These are phyloP conservation scores for Amazona guildingii DNA, from an alignment of 2,113 vertebrate species.

Conservation along the genomic window DNA sequence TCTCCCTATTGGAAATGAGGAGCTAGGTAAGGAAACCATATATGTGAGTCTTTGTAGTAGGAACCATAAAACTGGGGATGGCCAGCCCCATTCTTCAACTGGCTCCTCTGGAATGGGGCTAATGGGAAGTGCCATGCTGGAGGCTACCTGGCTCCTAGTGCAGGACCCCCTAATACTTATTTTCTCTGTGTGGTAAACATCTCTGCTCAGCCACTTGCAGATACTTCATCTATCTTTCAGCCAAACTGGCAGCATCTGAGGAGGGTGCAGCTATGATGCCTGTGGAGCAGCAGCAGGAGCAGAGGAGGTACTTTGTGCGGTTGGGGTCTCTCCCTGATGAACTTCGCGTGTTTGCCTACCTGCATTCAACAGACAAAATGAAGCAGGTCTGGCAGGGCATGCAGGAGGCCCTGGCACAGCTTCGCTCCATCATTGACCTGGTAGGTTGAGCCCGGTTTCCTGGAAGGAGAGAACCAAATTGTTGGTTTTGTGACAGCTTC, in stretches of 20 bases:
- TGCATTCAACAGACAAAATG: constrained; percentile 79
- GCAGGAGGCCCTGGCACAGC: constrained; percentile 73
- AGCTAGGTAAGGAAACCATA: constrained; percentile 77
- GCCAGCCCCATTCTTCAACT: neutral
- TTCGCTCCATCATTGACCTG: constrained; percentile 81
- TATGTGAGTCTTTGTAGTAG: fast-evolving
- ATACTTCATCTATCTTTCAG: neutral
- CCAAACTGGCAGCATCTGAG: neutral
- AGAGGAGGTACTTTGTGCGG: neutral
- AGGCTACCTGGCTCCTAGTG: neutral
- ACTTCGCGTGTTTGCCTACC: constrained; percentile 71
- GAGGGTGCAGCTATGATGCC: neutral
- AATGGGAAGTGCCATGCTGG: neutral
- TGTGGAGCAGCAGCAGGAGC: neutral
- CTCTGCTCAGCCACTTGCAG: neutral
- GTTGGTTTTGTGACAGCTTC: fast-evolving
- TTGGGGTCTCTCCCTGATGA: constrained; percentile 77
- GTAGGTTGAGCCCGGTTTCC: constrained; percentile 50
- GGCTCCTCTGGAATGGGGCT: neutral
- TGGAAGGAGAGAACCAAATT: neutral
- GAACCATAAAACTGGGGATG: neutral
- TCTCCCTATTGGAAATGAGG: constrained; percentile 81
- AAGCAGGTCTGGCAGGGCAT: constrained; percentile 68
- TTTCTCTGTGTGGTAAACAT: fast-evolving
- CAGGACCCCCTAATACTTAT: neutral